phyloP scores from a whole-genome alignment of 2,113 vertebrate genomes.

The Centropristis striata region DNA sequence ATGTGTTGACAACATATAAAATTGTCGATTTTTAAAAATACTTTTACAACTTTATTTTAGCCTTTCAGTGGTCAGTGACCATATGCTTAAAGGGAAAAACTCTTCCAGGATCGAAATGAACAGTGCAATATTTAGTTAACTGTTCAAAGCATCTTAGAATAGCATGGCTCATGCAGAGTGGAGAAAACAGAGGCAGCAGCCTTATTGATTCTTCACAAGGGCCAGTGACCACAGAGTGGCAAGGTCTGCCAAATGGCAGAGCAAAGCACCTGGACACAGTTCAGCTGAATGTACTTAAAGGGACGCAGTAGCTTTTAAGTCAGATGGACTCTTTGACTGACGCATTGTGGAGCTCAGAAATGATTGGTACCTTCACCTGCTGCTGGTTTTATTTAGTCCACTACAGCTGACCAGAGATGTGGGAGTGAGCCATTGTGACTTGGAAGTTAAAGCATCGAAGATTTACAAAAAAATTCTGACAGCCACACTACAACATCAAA shows the following conservation, averaged over 20 bases:
- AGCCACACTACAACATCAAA: no score
- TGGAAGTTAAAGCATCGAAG: no score
- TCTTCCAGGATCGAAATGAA: slow-evolving; percentile 16
- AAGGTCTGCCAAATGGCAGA: slow-evolving; percentile 52
- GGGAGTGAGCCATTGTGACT: no score
- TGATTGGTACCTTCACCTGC: slow-evolving; percentile 22
- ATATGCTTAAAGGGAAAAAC: background rate
- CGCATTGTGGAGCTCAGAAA: slow-evolving; percentile 1
- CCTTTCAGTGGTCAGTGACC: background rate
- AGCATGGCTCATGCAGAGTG: slow-evolving; percentile 32
- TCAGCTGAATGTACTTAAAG: slow-evolving; percentile 29
- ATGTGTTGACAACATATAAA: background rate
- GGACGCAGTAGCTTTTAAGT: slow-evolving; percentile 4
- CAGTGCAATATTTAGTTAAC: slow-evolving; percentile 22
- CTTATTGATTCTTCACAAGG: slow-evolving; percentile 43
- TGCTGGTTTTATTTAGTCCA: slow-evolving; percentile 18
- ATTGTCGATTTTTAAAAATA: background rate
- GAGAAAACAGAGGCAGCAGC: slow-evolving; percentile 36
- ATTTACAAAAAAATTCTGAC: no score
- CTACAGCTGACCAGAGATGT: slow-evolving; percentile 8
- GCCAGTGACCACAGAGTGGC: slow-evolving; percentile 46
- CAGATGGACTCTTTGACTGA: slow-evolving; percentile 35
- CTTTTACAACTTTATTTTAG: background rate
- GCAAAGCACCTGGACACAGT: slow-evolving; percentile 37
- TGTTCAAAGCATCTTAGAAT: slow-evolving; percentile 56